Conservation (phyloP, 2,888 invertebrate species). For the Hipparchia sbordonii region DNA sequence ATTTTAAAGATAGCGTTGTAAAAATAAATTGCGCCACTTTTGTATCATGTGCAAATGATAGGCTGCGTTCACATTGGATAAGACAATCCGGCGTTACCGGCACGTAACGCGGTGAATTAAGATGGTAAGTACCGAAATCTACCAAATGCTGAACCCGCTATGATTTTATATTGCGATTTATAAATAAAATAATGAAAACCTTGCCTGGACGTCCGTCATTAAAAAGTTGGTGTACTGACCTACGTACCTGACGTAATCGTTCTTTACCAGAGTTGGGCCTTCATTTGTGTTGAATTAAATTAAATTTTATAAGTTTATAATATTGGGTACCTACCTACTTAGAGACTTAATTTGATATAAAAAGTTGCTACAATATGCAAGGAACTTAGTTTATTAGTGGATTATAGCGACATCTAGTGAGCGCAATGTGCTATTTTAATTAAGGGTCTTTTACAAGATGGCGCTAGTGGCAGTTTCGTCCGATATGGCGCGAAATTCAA, state of each 20-base stretch:
- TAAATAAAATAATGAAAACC: too few species aligned
- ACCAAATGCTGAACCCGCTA: neutral
- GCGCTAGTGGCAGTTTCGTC: slow-evolving; percentile 12
- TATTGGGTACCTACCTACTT: too few species aligned
- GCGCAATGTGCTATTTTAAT: slow-evolving; percentile 35
- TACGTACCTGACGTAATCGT: too few species aligned
- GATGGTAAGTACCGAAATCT: neutral
- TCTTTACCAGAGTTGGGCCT: too few species aligned
- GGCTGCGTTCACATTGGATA: slow-evolving; percentile 47
- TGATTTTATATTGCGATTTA: too few species aligned
- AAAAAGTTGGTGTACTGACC: too few species aligned
- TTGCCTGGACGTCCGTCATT: too few species aligned
- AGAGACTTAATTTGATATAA: neutral
- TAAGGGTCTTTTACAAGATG: slow-evolving; percentile 27
- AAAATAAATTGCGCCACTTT: slow-evolving; percentile 54
- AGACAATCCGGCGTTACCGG: slow-evolving; percentile 10
- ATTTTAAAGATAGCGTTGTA: slow-evolving; percentile 53
- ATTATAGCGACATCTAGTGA: slow-evolving; percentile 36
- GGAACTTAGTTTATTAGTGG: neutral
- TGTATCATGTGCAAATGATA: slow-evolving; percentile 29
- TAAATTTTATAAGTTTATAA: too few species aligned
- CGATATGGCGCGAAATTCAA: slow-evolving; percentile 21
- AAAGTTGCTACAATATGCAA: neutral
- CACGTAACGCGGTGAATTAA: too few species aligned
- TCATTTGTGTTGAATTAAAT: too few species aligned